Conservation (phyloP, 64 coral and sea anemone species). For the Platygyra sinensis region DNA sequence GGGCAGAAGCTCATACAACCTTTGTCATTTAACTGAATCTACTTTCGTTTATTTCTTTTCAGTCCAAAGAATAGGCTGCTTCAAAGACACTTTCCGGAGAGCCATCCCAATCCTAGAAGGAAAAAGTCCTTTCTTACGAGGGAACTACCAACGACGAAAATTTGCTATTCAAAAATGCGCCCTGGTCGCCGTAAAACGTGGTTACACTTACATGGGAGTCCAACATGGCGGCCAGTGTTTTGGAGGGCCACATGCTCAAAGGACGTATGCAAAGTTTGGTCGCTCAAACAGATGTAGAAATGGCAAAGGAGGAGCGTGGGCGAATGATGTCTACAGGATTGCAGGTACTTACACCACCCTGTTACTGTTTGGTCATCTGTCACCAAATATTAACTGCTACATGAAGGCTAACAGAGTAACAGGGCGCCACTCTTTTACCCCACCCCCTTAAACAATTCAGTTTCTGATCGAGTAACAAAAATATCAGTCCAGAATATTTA, state of each 20-base stretch:
- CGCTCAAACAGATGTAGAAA: constrained; percentile 20
- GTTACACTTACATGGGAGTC: constrained; percentile 6
- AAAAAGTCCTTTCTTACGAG: constrained; percentile 11
- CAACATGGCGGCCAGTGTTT: constrained; percentile 41
- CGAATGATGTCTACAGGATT: constrained; percentile 48
- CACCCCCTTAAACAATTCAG: too few species aligned
- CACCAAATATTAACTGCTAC: not conserved
- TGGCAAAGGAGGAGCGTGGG: constrained; percentile 54
- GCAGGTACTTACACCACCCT: not conserved
- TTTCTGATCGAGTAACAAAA: too few species aligned
- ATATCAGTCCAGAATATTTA: too few species aligned
- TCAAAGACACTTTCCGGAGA: constrained; percentile 26
- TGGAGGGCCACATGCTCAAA: not conserved
- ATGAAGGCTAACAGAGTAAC: too few species aligned
- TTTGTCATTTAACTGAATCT: not conserved
- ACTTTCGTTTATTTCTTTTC: not conserved
- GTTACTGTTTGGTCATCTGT: not conserved
- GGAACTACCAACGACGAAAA: constrained; percentile 23
- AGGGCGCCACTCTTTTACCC: too few species aligned
- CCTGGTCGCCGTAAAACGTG: not conserved
- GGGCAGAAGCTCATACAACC: too few species aligned
- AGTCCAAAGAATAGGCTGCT: constrained; percentile 54
- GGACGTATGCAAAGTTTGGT: constrained; percentile 41
- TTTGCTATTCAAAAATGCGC: constrained; percentile 24
- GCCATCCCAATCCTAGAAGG: constrained; percentile 34